Base-by-base conservation (phyloP, 2,797 vertebrate species). In the Numenius phaeopus region DNA sequence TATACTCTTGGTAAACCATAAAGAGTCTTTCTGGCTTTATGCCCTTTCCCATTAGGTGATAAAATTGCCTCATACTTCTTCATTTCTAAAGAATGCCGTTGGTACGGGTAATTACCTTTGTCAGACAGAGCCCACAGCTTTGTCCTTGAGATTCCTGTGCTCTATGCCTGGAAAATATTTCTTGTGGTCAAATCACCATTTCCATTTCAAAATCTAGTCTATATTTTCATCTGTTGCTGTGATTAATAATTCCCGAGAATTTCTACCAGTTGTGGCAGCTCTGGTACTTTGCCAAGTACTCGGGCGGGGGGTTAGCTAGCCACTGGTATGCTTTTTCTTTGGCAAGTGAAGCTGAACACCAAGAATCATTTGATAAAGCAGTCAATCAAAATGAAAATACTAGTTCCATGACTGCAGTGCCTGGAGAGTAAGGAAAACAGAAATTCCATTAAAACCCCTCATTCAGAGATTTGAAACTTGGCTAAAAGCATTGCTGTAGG, bases 31-130 rank as follows among this genome's bases (percentile, higher is more conserved):
- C 94, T 97, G 95, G 95, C 92, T 94, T 94, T 95, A 87, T 92
- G 94, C 93, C 96, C 94, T 97, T 96, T 95, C 86, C 95, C 90
- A 96, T 95, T 96, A 96, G 87, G 90, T 96, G 95, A 98, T 92
- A 97, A 94, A 96, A 97, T 94, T 95, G 91, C 92, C 89, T 95
- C 92, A 94, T 97, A 93, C 64, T 83, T 84, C 85, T 97, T 91
- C 94, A 96, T 92, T 91, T 97, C 95, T 94, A 92, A 96, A 89
- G 89, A 91, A 96, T 86, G 90, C 94, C 19, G 24, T 85, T 70
- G 85, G 81, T 89, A 97, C 76, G 90, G 91, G 78, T 90, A 97
- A 97, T 97, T 97, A 96, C 96, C 88, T 97, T 80, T 96, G 91
- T 96, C 96, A 94, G 80, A 83, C 24, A 89, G 57, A 93, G 83